phyloP scores from a whole-genome alignment of 2,113 vertebrate species.

The Coryphaenoides rupestris region DNA sequence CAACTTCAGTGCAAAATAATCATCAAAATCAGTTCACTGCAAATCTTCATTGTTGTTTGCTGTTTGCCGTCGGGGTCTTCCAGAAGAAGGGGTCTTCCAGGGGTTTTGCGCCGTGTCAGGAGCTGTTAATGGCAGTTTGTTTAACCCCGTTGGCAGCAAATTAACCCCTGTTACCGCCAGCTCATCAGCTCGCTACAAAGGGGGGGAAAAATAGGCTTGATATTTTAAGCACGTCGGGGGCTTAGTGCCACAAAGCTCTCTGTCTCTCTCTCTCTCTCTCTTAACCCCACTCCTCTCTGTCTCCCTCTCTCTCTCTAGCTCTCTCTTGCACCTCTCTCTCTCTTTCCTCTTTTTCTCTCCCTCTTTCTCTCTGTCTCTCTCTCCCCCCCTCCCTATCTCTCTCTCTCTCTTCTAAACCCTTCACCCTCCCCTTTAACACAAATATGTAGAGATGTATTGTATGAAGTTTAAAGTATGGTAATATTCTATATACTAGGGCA shows the following conservation, averaged over 20 bases:
- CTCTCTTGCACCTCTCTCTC: background rate
- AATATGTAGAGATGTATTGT: too few species aligned
- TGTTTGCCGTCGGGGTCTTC: too few species aligned
- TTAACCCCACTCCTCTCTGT: background rate
- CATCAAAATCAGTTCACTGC: too few species aligned
- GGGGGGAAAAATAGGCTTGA: slow-evolving; percentile 34
- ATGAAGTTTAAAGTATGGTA: too few species aligned
- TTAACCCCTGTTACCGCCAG: slow-evolving; percentile 84
- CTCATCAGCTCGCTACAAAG: slow-evolving; percentile 75
- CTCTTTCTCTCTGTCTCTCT: background rate
- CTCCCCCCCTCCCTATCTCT: too few species aligned
- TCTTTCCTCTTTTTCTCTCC: background rate
- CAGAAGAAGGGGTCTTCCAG: background rate
- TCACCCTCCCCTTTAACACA: too few species aligned
- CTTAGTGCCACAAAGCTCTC: slow-evolving; percentile 14
- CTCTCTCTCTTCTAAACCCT: too few species aligned
- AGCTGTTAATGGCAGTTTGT: slow-evolving; percentile 73
- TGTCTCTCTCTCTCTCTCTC: background rate
- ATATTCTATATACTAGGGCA: too few species aligned
- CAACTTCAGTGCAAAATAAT: too few species aligned
- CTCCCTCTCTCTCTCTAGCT: background rate
- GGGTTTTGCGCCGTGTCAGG: slow-evolving; percentile 21
- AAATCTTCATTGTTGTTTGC: too few species aligned
- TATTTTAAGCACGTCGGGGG: slow-evolving; percentile 38
- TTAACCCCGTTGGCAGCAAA: slow-evolving; percentile 83